Evolutionary conservation across 2,888 invertebrate species (phyloP).

Genomic region (Stegophylla sp.): DNA sequence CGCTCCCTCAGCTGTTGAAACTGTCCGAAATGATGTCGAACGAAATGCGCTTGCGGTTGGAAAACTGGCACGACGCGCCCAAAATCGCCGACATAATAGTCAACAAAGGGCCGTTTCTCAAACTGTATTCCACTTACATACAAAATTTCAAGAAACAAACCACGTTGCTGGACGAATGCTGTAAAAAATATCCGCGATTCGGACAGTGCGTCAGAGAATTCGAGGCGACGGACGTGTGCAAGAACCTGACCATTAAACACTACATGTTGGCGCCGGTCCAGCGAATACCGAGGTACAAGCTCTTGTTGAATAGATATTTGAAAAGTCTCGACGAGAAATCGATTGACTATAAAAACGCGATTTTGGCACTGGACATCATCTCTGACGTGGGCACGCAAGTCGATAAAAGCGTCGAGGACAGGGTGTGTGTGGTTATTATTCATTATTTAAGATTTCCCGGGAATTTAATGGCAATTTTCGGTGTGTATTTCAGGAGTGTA

Average conservation of each 20-base stretch:
- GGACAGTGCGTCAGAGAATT: constrained; percentile 66
- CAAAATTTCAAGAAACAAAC: constrained; percentile 68
- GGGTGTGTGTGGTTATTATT: constrained; percentile 66
- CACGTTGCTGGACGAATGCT: constrained; percentile 67
- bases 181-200: constrained; percentile 67
- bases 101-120: constrained; percentile 69
- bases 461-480: background rate
- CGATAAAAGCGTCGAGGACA: constrained; percentile 68
- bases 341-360: constrained; percentile 70
- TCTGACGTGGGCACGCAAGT: constrained; percentile 69
- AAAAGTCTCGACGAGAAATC: constrained; percentile 67
- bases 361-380: constrained; percentile 68
- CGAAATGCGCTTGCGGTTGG: constrained; percentile 67
- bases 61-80: constrained; percentile 66
- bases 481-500: constrained; percentile 66
- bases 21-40: constrained; percentile 68
- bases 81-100: constrained; percentile 69
- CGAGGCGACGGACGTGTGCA: constrained; percentile 66
- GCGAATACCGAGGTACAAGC: constrained; percentile 72
- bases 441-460: too few relatives aligned
- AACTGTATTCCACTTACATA: constrained; percentile 69
- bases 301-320: constrained; percentile 71
- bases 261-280: constrained; percentile 75
- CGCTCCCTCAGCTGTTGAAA: constrained; percentile 67
- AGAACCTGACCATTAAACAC: constrained; percentile 69